Base-by-base conservation (phyloP, 2,888 invertebrate genomes). In the Ochropleura plecta region DNA sequence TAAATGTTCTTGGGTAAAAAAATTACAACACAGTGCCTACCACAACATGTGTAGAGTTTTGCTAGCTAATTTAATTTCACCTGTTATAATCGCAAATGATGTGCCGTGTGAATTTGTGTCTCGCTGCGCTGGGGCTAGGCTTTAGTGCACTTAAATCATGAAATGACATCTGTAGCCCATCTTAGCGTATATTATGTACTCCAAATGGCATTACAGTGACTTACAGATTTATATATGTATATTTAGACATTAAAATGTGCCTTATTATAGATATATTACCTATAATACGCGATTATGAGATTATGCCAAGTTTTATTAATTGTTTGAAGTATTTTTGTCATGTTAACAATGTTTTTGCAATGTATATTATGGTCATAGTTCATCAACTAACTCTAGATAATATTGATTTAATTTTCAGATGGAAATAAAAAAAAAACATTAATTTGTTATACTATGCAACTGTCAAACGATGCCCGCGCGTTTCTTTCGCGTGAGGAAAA, bases 201-300 rank as follows among this genome's bases (percentile, higher is more conserved):
- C 93, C 93, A 91, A 89, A 91, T 91, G 94, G 94, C 93, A 92
- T 92, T 88, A 84, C 87, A 92, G 93, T 89, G 91, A 94, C 94
- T 94, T 94, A 94, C 88, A 86, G 79, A 84, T 87, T 88, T 88
- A 88, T 92, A 91, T 94, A 90, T 94, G 93, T 94, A 94, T 94
- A 94, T 94, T 94, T 93, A 94, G 94, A 89, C 77, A 85, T 87
- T 88, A 86, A 86, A 86, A 88, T 84, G 81, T 90, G 86, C 86
- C 85, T 86, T 87, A 82, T 88, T 88, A 78, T 88, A 86, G 82
- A 81, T 84, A 80, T 84, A 81, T 86, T 81, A 82, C 81, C 70
- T 81, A 79, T 82, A 81, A 81, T 82, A 77, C 70, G 85, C 79
- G 85, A 86, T 77, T 78, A 73, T 83, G 83, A 87, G 73, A 89